Evolutionary conservation across 2,888 invertebrate species (phyloP).

Genomic region (Lithodes maja): DNA sequence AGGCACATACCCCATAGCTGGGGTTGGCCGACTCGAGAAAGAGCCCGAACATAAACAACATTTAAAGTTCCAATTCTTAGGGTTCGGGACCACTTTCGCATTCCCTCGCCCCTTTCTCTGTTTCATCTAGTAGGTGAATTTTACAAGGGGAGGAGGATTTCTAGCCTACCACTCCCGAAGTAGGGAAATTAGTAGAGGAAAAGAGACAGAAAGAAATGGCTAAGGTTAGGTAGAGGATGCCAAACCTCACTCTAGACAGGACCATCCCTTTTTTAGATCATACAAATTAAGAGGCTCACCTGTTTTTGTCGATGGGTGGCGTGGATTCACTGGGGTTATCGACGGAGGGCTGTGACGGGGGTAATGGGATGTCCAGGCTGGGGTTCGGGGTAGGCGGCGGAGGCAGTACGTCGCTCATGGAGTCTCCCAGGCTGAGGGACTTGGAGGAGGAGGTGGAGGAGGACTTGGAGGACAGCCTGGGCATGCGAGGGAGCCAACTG

Average conservation of each 20-base stretch:
- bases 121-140: too few species aligned
- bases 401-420: conserved; percentile 68
- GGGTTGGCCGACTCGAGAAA: too few species aligned
- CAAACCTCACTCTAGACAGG: too few species aligned
- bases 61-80: too few species aligned
- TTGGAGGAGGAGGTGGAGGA: conserved; percentile 74
- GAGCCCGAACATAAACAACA: too few species aligned
- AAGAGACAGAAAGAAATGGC: not conserved
- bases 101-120: too few species aligned
- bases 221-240: too few species aligned
- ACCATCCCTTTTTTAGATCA: conserved; percentile 43
- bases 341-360: conserved; percentile 5
- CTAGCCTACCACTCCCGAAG: too few species aligned
- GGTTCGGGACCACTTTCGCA: too few species aligned
- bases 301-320: conserved; percentile 14
- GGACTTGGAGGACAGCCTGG: conserved; percentile 71
- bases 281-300: not conserved
- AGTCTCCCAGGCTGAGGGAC: conserved; percentile 73
- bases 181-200: not conserved
- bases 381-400: conserved; percentile 69
- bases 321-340: not conserved
- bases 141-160: too few species aligned
- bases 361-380: conserved; percentile 47
- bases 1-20: too few species aligned
- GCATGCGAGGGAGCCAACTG: conserved; percentile 70